These are phyloP conservation scores for Apantesis nais DNA, from an alignment of 2,888 invertebrate species.

Conservation along the genomic window DNA sequence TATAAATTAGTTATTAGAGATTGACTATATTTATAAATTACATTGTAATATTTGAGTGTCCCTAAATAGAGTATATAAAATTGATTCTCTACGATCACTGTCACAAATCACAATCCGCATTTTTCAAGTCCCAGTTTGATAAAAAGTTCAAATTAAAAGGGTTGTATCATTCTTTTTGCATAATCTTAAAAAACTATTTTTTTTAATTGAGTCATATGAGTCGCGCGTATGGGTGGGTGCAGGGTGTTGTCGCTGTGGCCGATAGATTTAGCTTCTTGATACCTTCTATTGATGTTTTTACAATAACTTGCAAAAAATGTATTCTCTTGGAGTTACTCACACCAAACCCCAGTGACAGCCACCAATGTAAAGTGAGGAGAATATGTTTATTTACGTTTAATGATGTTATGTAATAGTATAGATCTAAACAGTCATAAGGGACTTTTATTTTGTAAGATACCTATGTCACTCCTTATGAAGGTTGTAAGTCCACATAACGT, in stretches of 20 bases:
- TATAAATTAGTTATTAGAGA: conserved; percentile 77
- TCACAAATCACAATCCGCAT: conserved; percentile 84
- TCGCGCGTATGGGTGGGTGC: conserved; percentile 72
- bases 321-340: conserved; percentile 29
- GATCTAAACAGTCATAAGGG: conserved; percentile 55
- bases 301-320: conserved; percentile 20
- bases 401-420: conserved; percentile 43
- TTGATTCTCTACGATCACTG: conserved; percentile 78
- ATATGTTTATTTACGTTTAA: conserved; percentile 43
- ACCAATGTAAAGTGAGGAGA: conserved; percentile 35
- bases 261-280: conserved; percentile 46
- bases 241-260: conserved; percentile 57
- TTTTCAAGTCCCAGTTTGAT: conserved; percentile 66
- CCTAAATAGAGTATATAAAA: conserved; percentile 73
- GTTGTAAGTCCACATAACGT: conserved; percentile 81
- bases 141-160: conserved; percentile 72
- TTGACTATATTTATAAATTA: conserved; percentile 83
- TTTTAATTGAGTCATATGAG: conserved; percentile 66
- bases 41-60: conserved; percentile 79
- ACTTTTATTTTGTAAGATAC: conserved; percentile 64
- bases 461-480: conserved; percentile 78
- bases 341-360: conserved; percentile 20
- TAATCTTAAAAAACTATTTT: conserved; percentile 65
- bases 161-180: conserved; percentile 73
- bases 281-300: conserved; percentile 18